These are phyloP conservation scores for Tachysurus fulvidraco DNA, from an alignment of 2,113 vertebrate genomes.

Conservation along the genomic window DNA sequence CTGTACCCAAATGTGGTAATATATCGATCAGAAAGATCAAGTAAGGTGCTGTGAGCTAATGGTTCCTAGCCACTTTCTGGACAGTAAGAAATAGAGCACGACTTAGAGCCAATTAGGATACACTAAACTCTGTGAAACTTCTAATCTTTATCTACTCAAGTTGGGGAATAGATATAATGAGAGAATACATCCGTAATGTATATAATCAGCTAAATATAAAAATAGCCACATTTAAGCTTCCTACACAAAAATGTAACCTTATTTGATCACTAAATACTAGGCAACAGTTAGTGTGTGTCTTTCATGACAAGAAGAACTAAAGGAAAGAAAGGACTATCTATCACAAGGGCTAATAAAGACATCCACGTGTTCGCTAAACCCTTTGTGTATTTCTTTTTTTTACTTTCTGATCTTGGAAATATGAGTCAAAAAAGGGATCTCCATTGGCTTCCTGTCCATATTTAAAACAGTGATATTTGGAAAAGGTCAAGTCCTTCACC, in stretches of 20 bases:
- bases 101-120: slow-evolving; percentile 18
- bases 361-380: neutral
- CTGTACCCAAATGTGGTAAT: neutral
- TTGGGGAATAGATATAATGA: neutral
- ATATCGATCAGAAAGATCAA: neutral
- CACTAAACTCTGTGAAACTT: neutral
- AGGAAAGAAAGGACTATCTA: neutral
- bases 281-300: neutral
- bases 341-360: neutral
- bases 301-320: neutral
- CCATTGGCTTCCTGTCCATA: neutral
- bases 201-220: slow-evolving; percentile 4
- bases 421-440: neutral
- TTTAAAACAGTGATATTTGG: neutral
- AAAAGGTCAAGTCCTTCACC: neutral
- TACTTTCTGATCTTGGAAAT: neutral
- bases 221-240: neutral
- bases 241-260: no score
- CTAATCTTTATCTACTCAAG: neutral
- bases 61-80: neutral
- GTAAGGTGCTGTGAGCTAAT: neutral
- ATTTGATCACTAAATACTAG: neutral
- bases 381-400: neutral
- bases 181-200: neutral
- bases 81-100: slow-evolving; percentile 1